Evolutionary conservation across 2,888 invertebrate species (phyloP), one percentile per base, ranked within the genome.

Genomic region (Autographa pulchrina): DNA sequence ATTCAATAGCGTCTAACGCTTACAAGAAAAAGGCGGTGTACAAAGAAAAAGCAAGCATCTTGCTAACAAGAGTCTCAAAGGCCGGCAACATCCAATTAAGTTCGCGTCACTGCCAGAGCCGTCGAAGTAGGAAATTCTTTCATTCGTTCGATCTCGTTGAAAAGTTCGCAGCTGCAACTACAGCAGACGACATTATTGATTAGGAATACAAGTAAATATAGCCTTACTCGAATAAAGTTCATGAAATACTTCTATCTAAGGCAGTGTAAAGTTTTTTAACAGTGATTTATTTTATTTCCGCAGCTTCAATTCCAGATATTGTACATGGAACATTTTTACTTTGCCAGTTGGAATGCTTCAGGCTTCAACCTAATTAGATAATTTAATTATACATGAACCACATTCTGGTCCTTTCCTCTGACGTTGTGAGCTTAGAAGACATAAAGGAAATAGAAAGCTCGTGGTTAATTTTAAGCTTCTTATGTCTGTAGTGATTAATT

Each of bases 1-100:
- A 64, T 75, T 75, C 68, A 66, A 78, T 78, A 54, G 11, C 63
- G 58, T 62, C 16, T 69, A 74, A 62, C 60, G 38, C 60, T 14
- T 20, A 65, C 60, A 31, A 68, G 54, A 68, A 77, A 66, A 62
- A 61, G n/a, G 4, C 31, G 16, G 32, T 16, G 52, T 14, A 65
- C 35, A 74, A 75, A 68, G 60, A 65, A 78, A 74, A 67, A 32
- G 48, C 68, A 65, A 63, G 75, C 68, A 66, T 75, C 76, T 79
- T 69, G 76, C 62, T 69, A 79, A 79, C 68, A 62, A 60, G 62
- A 77, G 61, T 52, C 56, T 68, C 62, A 75, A 77, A 72, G 65
- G 76, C 78, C 56, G 54, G 62, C 76, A 79, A 79, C 76, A 66
- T 80, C 74, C 83, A 82, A 82, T 82, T 82, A 81, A 77, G 58